Conservation (phyloP, 2,113 vertebrate species). For the Corvus cornix region DNA sequence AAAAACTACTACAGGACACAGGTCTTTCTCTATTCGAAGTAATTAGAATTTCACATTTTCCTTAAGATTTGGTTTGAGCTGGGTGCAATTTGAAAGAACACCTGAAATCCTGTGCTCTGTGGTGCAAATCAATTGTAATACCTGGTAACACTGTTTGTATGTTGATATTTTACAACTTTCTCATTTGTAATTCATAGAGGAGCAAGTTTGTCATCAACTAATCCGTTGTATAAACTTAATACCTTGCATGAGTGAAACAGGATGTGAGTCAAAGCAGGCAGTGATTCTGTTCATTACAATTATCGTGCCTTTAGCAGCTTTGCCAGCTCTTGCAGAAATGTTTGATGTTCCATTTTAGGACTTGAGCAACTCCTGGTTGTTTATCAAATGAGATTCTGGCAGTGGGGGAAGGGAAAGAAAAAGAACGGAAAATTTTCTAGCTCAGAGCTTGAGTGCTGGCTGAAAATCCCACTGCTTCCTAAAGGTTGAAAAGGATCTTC, state of each 20-base stretch:
- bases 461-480: neutral
- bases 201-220: neutral
- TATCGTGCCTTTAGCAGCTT: neutral
- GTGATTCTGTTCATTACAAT: neutral
- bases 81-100: neutral
- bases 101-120: neutral
- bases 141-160: neutral
- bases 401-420: rapidly evolving
- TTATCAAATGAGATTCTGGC: neutral
- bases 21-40: neutral
- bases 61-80: neutral
- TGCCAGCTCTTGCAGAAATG: neutral
- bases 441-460: neutral
- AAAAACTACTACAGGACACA: neutral
- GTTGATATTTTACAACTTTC: neutral
- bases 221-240: neutral
- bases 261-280: neutral
- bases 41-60: neutral
- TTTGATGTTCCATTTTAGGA: neutral
- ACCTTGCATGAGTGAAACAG: neutral
- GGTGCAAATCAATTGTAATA: neutral
- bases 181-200: neutral
- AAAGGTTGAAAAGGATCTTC: neutral
- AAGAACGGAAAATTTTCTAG: neutral
- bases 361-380: neutral